These are phyloP conservation scores for Gobio gobio DNA, from an alignment of 2,113 vertebrate genomes.

Conservation along the genomic window DNA sequence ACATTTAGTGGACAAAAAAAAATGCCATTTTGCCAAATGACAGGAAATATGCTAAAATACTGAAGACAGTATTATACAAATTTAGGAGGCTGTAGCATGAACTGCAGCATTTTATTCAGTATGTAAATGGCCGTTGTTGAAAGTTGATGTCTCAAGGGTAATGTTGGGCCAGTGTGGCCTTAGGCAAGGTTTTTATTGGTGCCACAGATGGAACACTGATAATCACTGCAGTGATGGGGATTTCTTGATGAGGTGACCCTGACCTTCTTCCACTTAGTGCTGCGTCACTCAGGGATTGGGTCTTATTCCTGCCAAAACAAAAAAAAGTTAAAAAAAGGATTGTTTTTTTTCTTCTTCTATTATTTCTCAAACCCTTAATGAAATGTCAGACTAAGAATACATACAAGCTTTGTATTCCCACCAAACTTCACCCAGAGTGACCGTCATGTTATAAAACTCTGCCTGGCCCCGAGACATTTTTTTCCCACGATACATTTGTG, in stretches of 20 bases:
- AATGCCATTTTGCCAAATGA: not conserved
- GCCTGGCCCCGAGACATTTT: not conserved
- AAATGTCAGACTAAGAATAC: not conserved
- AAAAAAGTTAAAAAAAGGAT: not conserved
- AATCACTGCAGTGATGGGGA: not conserved
- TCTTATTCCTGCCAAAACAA: not conserved
- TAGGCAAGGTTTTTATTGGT: not conserved
- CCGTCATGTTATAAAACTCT: not conserved
- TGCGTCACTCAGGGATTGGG: not conserved
- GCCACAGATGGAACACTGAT: not conserved
- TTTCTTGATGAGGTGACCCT: slow-evolving; percentile 6
- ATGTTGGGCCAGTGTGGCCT: not conserved
- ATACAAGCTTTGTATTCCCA: not conserved
- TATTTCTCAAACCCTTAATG: not conserved
- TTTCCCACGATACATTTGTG: slow-evolving; percentile 17
- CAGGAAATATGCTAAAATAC: not conserved
- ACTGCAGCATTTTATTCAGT: not conserved
- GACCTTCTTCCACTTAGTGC: not conserved
- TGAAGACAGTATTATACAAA: not conserved
- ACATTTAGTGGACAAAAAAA: not conserved
- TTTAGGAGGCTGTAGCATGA: not conserved
- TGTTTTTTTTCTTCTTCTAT: too few species aligned
- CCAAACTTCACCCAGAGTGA: not conserved
- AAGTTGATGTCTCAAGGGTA: not conserved
- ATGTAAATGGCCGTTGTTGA: not conserved